A percentile compares a stretch with the other conserved stretches of the same genome.
phyloP scores from a whole-genome alignment of 2,113 vertebrate genomes.

The Bambusicola thoracicus region DNA sequence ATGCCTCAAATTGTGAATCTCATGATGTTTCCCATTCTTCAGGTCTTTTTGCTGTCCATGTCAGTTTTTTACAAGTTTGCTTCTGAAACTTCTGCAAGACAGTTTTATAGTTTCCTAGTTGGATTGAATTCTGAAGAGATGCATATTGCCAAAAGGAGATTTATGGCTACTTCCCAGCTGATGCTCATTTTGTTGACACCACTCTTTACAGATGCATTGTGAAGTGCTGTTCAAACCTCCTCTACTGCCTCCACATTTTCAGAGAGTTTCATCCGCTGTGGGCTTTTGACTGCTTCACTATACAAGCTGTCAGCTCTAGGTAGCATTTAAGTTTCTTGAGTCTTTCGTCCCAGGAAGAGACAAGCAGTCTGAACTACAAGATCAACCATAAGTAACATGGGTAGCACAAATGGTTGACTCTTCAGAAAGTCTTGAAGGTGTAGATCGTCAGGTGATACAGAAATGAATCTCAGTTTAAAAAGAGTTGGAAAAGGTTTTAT shows the following conservation, averaged over 20 bases:
- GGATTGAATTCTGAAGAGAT: not conserved
- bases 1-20: not conserved
- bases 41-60: not conserved
- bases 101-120: not conserved
- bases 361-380: not conserved
- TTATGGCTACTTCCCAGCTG: not conserved
- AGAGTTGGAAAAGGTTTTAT: not conserved
- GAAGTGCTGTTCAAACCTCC: constrained; percentile 27
- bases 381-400: not conserved
- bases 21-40: not conserved
- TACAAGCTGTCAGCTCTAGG: not conserved
- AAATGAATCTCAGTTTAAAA: not conserved
- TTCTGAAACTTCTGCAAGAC: not conserved
- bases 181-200: constrained; percentile 19
- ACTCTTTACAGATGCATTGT: not conserved
- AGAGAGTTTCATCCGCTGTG: not conserved
- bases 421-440: not conserved
- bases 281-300: not conserved
- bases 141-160: not conserved
- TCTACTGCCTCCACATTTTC: not conserved
- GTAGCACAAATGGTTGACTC: not conserved
- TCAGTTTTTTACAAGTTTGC: not conserved
- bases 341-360: not conserved
- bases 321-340: not conserved
- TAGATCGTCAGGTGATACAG: not conserved